Evolutionary conservation across 2,888 invertebrate genomes (phyloP).

Genomic region (Zelleria hepariella): DNA sequence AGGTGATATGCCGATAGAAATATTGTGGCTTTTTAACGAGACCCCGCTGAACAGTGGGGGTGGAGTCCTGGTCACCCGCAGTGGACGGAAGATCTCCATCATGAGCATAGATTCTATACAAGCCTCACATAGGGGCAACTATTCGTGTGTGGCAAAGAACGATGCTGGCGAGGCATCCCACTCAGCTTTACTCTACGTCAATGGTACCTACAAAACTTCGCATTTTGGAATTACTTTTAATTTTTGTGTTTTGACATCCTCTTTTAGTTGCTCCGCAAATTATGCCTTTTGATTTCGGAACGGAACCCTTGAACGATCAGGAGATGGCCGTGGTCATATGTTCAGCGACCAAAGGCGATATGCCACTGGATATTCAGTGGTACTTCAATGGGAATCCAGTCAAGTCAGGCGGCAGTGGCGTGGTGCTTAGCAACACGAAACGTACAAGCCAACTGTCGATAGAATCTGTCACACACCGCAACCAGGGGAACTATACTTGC

Average conservation of each 20-base stretch:
- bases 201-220: conserved; percentile 45
- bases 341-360: conserved; percentile 81
- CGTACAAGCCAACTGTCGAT: conserved; percentile 75
- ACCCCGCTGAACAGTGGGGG: conserved; percentile 36
- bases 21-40: conserved; percentile 73
- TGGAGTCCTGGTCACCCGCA: conserved; percentile 58
- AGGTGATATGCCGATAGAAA: conserved; percentile 79
- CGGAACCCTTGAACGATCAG: conserved; percentile 76
- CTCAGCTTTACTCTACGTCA: conserved; percentile 54
- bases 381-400: conserved; percentile 63
- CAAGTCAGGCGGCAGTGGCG: conserved; percentile 64
- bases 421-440: conserved; percentile 66
- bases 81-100: conserved; percentile 62
- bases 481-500: conserved; percentile 76
- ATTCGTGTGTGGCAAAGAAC: conserved; percentile 69
- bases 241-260: conserved; percentile 15
- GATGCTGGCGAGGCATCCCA: conserved; percentile 55
- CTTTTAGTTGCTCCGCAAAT: conserved; percentile 78
- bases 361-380: conserved; percentile 84
- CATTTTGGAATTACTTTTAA: conserved; percentile 2
- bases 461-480: conserved; percentile 72
- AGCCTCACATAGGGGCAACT: conserved; percentile 63
- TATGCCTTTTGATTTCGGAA: conserved; percentile 79
- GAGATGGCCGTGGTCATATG: conserved; percentile 80
- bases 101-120: conserved; percentile 67